Percentiles rank a stretch among this genome's conserved stretches.
Evolutionary conservation across 2,888 invertebrate species (phyloP).

Genomic region (Lochmaea capreae): DNA sequence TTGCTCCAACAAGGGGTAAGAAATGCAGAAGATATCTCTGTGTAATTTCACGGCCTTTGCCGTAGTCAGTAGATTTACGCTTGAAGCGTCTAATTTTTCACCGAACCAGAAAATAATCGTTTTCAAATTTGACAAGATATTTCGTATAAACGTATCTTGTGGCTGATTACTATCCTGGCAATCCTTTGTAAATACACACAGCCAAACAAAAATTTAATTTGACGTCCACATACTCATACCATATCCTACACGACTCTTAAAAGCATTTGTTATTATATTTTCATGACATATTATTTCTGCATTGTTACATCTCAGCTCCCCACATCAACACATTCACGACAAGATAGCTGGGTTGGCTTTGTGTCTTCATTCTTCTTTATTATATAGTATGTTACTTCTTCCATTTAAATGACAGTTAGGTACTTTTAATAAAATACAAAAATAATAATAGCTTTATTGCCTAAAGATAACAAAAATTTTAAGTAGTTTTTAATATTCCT

Average conservation of each 20-base stretch:
- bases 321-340: constrained; percentile 25
- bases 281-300: constrained; percentile 24
- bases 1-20: constrained; percentile 46
- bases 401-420: too few relatives aligned
- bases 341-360: constrained; percentile 15
- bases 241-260: constrained; percentile 20
- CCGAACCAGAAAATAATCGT: constrained; percentile 23
- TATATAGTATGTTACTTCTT: neutral
- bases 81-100: constrained; percentile 48
- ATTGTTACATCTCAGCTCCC: constrained; percentile 16
- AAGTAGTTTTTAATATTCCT: too few relatives aligned
- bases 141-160: neutral
- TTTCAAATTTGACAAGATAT: neutral
- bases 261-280: constrained; percentile 28
- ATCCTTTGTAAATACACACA: neutral
- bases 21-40: constrained; percentile 36
- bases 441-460: too few relatives aligned
- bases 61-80: constrained; percentile 52
- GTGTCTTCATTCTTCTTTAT: neutral
- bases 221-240: constrained; percentile 4
- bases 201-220: constrained; percentile 4
- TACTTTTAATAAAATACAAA: too few relatives aligned
- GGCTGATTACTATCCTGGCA: neutral
- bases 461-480: too few relatives aligned
- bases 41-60: constrained; percentile 51